A percentile compares a stretch with the other conserved stretches of the same genome.
These are phyloP conservation scores for Drosophila asahinai DNA, from an alignment of 1,140 invertebrate species.

Conservation along the genomic window DNA sequence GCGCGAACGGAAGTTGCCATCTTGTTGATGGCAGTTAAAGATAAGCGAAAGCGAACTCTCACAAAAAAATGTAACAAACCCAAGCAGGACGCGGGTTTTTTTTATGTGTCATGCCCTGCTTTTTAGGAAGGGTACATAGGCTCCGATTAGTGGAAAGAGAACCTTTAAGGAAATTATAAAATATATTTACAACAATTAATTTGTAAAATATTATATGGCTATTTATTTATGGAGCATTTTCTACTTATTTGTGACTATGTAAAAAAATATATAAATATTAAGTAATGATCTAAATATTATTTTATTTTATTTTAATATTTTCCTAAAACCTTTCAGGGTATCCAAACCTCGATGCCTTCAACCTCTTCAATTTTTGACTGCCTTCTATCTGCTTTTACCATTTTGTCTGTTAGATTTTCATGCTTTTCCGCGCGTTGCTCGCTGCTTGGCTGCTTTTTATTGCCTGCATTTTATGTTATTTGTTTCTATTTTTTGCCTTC, in stretches of 20 bases:
- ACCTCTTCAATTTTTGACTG: not conserved
- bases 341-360: not conserved
- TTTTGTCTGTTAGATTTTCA: slow-evolving; percentile 49
- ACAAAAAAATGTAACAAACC: slow-evolving; percentile 21
- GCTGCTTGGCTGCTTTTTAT: slow-evolving; percentile 76
- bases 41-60: slow-evolving; percentile 72
- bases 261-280: not conserved
- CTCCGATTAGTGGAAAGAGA: not conserved
- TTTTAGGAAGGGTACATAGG: slow-evolving; percentile 5
- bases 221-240: not conserved
- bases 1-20: slow-evolving; percentile 85
- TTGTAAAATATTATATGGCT: not conserved
- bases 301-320: no score
- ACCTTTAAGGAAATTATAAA: not conserved
- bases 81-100: slow-evolving; percentile 47
- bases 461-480: slow-evolving; percentile 76
- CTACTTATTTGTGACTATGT: not conserved
- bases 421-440: slow-evolving; percentile 63
- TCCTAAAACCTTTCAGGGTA: not conserved
- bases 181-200: no score
- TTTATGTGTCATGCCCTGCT: slow-evolving; percentile 32
- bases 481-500: slow-evolving; percentile 52
- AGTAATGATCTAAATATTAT: no score
- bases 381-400: slow-evolving; percentile 20
- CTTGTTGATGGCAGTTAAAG: slow-evolving; percentile 85